phyloP scores from a whole-genome alignment of 2,113 vertebrate genomes.

The Megaceryle maxima region DNA sequence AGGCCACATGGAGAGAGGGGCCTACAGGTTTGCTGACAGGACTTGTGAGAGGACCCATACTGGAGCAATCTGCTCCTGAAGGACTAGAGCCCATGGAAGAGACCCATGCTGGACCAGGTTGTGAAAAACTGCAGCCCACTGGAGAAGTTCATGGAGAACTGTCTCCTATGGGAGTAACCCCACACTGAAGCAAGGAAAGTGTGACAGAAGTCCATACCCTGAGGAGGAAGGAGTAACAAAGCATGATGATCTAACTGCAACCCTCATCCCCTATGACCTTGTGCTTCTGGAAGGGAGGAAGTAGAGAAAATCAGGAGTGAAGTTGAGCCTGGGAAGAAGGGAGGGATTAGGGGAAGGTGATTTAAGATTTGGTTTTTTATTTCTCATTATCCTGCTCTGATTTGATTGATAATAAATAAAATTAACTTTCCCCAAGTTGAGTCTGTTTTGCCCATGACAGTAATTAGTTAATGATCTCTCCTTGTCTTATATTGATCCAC shows the following conservation, averaged over 20 bases:
- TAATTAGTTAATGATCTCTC: background rate
- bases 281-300: background rate
- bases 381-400: background rate
- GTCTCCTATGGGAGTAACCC: background rate
- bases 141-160: background rate
- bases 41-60: background rate
- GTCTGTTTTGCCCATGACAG: fast-evolving
- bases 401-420: background rate
- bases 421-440: background rate
- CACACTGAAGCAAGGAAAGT: background rate
- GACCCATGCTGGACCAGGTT: background rate
- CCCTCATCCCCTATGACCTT: background rate
- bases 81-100: background rate
- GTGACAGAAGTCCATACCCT: background rate
- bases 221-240: background rate
- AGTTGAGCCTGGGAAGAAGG: background rate
- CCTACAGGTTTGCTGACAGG: background rate
- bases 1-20: background rate
- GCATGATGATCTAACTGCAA: background rate
- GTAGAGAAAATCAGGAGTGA: background rate
- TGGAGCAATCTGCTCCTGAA: background rate
- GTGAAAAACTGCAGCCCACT: background rate
- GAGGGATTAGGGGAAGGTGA: too few species aligned
- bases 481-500: background rate
- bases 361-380: background rate